These are phyloP conservation scores for Drosophila funebris DNA, from an alignment of 1,140 invertebrate species.

Conservation along the genomic window DNA sequence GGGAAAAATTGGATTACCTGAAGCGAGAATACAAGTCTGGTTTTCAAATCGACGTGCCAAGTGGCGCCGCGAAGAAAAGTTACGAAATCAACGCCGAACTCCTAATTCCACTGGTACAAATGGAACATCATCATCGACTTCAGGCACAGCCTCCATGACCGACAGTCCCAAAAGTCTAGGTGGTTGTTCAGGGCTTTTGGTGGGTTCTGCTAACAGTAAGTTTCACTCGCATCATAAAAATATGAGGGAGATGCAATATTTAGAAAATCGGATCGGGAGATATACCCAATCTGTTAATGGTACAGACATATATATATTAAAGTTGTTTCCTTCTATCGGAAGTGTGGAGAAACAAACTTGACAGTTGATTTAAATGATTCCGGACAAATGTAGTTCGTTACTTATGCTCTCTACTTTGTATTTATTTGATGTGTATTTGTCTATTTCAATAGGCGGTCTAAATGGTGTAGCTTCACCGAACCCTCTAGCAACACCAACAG, in stretches of 20 bases:
- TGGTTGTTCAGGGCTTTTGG: slow-evolving; percentile 57
- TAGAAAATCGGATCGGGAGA: no score
- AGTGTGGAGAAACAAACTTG: no score
- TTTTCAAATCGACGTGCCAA: slow-evolving; percentile 99
- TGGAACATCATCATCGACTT: slow-evolving; percentile 56
- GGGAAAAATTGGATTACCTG: slow-evolving; percentile 97
- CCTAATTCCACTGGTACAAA: slow-evolving; percentile 67
- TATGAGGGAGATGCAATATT: no score
- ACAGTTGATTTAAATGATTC: no score
- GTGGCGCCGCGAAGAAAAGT: slow-evolving; percentile 98
- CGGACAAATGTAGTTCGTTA: no score
- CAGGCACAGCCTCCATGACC: slow-evolving; percentile 49
- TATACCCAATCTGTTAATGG: no score
- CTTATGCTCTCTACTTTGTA: no score
- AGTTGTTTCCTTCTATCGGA: no score
- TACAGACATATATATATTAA: no score
- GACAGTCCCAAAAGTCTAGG: slow-evolving; percentile 69
- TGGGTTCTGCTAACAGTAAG: slow-evolving; percentile 49
- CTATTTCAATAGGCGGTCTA: slow-evolving; percentile 39
- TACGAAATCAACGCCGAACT: slow-evolving; percentile 91
- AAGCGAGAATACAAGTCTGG: slow-evolving; percentile 99
- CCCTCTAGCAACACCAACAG: slow-evolving; percentile 13
- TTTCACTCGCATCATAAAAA: no score
- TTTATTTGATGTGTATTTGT: slow-evolving; percentile 1
- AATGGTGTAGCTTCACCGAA: slow-evolving; percentile 48